These are phyloP conservation scores for Mnemiopsis leidyi DNA, from an alignment of 37 sponge, comb jelly and placozoan species.

Conservation along the genomic window DNA sequence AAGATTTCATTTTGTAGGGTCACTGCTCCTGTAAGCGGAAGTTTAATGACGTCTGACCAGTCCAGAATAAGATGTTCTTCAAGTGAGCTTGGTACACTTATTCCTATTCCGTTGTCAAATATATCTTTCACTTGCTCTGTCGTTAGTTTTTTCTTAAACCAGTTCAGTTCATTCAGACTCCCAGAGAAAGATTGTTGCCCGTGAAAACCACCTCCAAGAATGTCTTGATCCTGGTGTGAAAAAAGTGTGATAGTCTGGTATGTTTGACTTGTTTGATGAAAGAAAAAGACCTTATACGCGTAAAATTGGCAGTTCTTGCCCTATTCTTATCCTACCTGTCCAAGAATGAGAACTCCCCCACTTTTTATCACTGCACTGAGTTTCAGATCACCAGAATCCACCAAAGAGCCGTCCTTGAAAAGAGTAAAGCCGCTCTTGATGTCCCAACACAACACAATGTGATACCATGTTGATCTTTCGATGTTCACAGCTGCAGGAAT, in stretches of 20 bases:
- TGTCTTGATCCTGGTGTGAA: background rate
- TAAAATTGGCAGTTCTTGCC: no score
- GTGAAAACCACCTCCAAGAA: background rate
- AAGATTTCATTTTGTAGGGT: background rate
- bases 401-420: background rate
- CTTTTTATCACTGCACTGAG: background rate
- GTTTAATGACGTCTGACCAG: background rate
- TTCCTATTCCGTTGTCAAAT: background rate
- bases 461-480: background rate
- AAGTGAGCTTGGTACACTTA: background rate
- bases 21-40: background rate
- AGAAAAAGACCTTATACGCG: no score
- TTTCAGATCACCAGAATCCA: background rate
- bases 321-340: background rate
- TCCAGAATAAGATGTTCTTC: background rate
- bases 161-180: background rate
- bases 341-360: background rate
- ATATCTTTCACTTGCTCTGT: background rate
- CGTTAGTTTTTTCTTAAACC: background rate
- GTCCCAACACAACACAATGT: background rate
- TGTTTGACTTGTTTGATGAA: no score
- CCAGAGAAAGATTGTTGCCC: background rate
- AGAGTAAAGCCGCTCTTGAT: background rate
- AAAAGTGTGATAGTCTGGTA: no score
- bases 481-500: background rate